Conservation (phyloP, 2,113 vertebrate species). For the Eptesicus fuscus region DNA sequence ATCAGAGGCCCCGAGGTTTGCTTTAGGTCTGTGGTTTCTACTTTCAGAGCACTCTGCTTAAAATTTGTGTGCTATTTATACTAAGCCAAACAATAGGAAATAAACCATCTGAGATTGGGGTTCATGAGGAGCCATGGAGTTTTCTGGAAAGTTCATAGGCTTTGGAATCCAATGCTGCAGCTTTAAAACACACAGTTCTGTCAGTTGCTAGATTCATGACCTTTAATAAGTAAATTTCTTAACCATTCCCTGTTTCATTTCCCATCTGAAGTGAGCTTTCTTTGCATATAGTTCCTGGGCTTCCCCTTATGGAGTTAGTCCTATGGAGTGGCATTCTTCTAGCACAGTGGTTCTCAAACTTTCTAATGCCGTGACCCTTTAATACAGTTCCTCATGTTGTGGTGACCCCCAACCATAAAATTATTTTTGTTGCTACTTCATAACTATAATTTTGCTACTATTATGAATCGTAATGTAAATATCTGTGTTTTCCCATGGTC, state of each 20-base stretch:
- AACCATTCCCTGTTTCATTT: neutral
- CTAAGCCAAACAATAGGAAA: neutral
- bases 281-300: too few relatives aligned
- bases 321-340: neutral
- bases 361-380: too few relatives aligned
- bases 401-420: too few relatives aligned
- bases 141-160: neutral
- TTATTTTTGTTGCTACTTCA: too few relatives aligned
- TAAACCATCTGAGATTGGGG: neutral
- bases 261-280: neutral
- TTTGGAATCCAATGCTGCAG: neutral
- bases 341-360: too few relatives aligned
- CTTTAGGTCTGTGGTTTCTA: neutral
- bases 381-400: too few relatives aligned
- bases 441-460: too few relatives aligned
- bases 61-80: neutral
- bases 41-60: neutral
- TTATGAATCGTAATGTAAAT: too few relatives aligned
- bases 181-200: neutral
- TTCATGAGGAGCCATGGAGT: neutral
- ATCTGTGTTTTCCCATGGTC: too few relatives aligned
- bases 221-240: neutral
- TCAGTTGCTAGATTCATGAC: neutral
- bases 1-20: neutral
- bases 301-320: neutral